These are phyloP conservation scores for Heliconius cydno DNA, from an alignment of 2,888 invertebrate species.

Conservation along the genomic window DNA sequence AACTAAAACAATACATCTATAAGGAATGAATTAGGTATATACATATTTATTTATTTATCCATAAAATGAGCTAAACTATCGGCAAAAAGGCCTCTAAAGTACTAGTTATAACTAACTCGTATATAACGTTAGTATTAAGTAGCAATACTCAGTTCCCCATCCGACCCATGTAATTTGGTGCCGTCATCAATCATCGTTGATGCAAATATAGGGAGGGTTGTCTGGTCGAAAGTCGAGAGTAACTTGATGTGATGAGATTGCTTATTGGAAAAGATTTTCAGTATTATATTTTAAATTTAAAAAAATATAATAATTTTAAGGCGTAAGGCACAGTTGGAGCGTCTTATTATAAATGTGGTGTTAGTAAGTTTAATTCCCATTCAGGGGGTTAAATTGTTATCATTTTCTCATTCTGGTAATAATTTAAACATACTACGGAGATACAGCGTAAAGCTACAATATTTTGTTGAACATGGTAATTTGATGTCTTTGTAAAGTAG, in stretches of 20 bases:
- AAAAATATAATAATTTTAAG: neutral
- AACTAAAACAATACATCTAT: neutral
- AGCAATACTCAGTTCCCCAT: slow-evolving; percentile 31
- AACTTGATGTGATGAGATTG: slow-evolving; percentile 25
- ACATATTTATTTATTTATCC: neutral
- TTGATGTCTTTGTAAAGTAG: too few species aligned
- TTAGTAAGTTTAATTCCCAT: too few species aligned
- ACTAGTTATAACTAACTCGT: neutral
- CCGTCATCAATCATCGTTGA: slow-evolving; percentile 46
- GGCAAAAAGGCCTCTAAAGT: too few species aligned
- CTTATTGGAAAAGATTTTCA: slow-evolving; percentile 7
- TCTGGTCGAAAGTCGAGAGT: slow-evolving; percentile 20
- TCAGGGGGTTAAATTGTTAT: too few species aligned
- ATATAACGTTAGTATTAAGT: slow-evolving; percentile 18
- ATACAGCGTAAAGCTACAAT: too few species aligned
- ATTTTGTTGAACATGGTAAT: too few species aligned
- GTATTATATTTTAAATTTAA: neutral
- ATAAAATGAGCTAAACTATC: neutral
- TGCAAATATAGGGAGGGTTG: slow-evolving; percentile 33
- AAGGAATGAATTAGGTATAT: too few species aligned
- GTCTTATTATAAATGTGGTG: too few species aligned
- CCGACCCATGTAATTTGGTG: slow-evolving; percentile 41
- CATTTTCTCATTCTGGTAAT: too few species aligned
- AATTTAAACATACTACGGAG: too few species aligned
- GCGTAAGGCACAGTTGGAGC: too few species aligned